Conservation (phyloP, 92 coral and sea anemone species). For the Epizoanthus fatuus region DNA sequence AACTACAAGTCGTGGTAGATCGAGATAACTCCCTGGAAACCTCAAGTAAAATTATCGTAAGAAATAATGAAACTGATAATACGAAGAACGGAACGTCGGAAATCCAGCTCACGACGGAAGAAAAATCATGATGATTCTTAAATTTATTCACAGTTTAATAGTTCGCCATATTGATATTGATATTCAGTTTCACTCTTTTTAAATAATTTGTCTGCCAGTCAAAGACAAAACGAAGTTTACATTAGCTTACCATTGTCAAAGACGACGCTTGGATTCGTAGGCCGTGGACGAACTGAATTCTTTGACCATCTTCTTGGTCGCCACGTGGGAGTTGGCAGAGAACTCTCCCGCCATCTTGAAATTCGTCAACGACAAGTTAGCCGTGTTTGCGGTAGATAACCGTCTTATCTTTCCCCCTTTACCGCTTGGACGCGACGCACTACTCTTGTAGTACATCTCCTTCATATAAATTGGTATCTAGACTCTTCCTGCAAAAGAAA, state of each 20-base stretch:
- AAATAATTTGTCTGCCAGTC: no score
- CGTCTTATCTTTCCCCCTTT: conserved; percentile 67
- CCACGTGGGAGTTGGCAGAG: conserved; percentile 52
- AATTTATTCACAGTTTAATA: no score
- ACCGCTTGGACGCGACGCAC: conserved; percentile 83
- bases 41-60: no score
- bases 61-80: no score
- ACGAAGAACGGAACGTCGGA: no score
- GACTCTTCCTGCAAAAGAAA: not conserved
- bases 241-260: conserved; percentile 89
- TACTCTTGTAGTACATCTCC: conserved; percentile 88
- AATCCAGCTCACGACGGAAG: no score
- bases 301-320: conserved; percentile 28
- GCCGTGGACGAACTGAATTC: conserved; percentile 74
- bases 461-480: not conserved
- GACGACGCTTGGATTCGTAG: conserved; percentile 99
- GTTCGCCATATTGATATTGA: no score
- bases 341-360: conserved; percentile 59
- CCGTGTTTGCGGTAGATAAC: conserved; percentile 32
- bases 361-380: conserved; percentile 37
- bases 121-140: no score
- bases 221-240: no score
- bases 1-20: no score
- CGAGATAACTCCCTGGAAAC: no score
- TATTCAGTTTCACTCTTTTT: no score